A percentile compares a stretch with the other conserved stretches of the same genome.
phyloP scores from a whole-genome alignment of 2,113 vertebrate species.

The Eolophus roseicapilla region DNA sequence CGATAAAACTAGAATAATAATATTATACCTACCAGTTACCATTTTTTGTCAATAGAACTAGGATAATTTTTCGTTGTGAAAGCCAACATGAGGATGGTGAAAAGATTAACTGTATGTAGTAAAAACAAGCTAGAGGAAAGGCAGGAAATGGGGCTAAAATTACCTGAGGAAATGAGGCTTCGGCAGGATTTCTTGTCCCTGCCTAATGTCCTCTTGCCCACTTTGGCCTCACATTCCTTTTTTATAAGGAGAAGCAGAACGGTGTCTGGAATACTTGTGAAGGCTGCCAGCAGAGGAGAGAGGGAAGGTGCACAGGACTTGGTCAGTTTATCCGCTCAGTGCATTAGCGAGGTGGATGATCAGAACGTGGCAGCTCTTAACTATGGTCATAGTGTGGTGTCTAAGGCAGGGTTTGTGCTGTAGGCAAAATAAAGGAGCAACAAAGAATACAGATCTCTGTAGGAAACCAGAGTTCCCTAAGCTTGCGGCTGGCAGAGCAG shows the following conservation, averaged over 20 bases:
- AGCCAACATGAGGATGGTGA: not conserved
- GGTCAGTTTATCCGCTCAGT: not conserved
- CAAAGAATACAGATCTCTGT: not conserved
- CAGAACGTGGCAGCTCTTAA: not conserved
- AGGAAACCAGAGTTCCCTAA: not conserved
- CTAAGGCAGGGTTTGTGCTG: not conserved
- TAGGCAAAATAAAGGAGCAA: not conserved
- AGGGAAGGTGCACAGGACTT: not conserved
- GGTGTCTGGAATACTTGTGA: not conserved
- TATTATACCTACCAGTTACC: not conserved
- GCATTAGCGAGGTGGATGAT: fast-evolving
- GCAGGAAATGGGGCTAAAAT: not conserved
- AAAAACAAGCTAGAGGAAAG: not conserved
- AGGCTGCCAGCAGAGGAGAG: not conserved
- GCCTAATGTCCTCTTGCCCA: not conserved
- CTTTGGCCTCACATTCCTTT: not conserved
- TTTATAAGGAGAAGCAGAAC: not conserved
- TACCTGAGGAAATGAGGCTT: not conserved
- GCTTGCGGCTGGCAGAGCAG: not conserved
- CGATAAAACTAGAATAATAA: not conserved
- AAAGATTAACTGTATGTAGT: not conserved
- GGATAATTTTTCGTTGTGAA: not conserved
- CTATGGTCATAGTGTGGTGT: not conserved
- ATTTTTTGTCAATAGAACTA: not conserved
- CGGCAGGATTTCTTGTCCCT: not conserved